A percentile compares a stretch with the other conserved stretches of the same genome.
Conservation (phyloP, 2,797 vertebrate species). For the Intellagama lesueurii region DNA sequence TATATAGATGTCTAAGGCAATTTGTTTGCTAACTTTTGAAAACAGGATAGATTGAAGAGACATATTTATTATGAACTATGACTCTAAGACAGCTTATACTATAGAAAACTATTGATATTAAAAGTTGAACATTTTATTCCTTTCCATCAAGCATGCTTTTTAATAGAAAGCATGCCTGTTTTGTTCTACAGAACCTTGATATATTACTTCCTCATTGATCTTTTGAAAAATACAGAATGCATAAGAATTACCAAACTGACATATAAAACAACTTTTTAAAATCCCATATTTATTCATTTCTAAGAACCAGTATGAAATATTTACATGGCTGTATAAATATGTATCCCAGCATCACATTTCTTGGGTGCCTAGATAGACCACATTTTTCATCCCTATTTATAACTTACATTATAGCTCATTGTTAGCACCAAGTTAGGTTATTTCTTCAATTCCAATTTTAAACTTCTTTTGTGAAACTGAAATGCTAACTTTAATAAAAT, state of each 20-base stretch:
- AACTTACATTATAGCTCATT: not conserved
- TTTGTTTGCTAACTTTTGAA: constrained; percentile 39
- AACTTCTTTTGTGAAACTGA: not conserved
- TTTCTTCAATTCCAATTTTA: not conserved
- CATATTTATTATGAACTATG: constrained; percentile 17
- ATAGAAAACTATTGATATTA: constrained; percentile 15
- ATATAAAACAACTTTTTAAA: not conserved
- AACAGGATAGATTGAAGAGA: not conserved
- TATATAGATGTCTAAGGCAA: not conserved
- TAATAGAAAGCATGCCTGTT: not conserved
- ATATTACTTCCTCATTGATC: not conserved
- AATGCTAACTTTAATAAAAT: not conserved
- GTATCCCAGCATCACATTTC: not conserved
- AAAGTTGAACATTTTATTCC: not conserved
- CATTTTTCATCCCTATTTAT: not conserved
- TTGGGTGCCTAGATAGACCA: constrained; percentile 1
- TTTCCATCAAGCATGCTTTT: not conserved
- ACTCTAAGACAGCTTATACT: not conserved
- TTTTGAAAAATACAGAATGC: not conserved
- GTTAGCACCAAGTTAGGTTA: not conserved
- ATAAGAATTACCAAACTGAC: not conserved
- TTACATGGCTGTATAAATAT: not conserved
- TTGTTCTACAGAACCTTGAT: not conserved
- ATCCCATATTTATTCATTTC: not conserved
- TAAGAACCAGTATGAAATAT: not conserved